Evolutionary conservation across 2,888 invertebrate species (phyloP), one percentile per base, ranked within the genome.

Genomic region (Metallyticus violacea): DNA sequence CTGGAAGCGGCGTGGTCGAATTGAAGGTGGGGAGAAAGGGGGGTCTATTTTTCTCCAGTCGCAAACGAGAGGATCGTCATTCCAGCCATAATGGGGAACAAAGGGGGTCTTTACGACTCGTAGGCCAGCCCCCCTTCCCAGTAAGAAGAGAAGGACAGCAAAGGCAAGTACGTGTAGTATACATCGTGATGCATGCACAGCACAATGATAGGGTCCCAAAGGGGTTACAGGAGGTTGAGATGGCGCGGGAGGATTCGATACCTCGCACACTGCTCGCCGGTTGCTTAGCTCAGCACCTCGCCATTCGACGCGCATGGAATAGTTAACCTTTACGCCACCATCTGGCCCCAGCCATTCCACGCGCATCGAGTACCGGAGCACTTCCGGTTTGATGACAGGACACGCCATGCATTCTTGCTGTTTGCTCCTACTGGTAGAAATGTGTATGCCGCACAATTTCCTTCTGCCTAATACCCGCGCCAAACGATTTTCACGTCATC

Each of bases 161-260:
- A 88, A 85, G 6, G 79, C 79, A 26, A 85, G 28, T 27, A 85
- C 76, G 27, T 85, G 87, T 40, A 81, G 26, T 25, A 85, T 27
- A 28, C 85, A 82, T 4, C 85, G 84, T 89, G 90, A 89, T 89
- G 90, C 89, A 89, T 90, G 89, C 89, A 89, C 89, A 88, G 89
- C 87, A 89, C 89, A 90, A 89, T 89, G 90, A 89, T 89, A 90
- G 90, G 90, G 90, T 91, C 91, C 91, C 91, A 90, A 91, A 91
- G 91, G 90, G 90, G 90, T 90, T 22, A 77, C 76, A 9, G 85
- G 6, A 7, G 27, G 1, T 62, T 26, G n/a, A 27, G 7, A 25
- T 5, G 82, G 78, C 90, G 90, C 89, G 89, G 89, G 89, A 89
- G 90, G 89, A 90, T 89, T 89, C 85, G 80, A 30, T 85, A 88